These are phyloP conservation scores for Rotaria macrura DNA, from an alignment of 2,888 invertebrate species.

Conservation along the genomic window DNA sequence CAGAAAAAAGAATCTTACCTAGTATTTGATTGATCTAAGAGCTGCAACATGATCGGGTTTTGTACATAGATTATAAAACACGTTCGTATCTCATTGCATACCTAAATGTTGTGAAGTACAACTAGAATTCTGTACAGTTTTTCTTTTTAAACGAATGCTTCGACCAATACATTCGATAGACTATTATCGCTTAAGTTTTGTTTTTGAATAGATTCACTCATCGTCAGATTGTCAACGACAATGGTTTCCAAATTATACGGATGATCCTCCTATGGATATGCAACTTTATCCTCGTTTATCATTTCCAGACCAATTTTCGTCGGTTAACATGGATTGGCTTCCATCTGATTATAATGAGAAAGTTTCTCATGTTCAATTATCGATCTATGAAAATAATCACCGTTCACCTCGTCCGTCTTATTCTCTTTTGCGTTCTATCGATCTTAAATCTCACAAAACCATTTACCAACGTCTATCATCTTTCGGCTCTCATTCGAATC, in stretches of 20 bases:
- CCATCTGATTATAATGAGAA: neutral
- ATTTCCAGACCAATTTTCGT: neutral
- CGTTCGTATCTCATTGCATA: no score
- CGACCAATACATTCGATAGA: no score
- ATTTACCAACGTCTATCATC: neutral
- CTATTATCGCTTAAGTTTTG: no score
- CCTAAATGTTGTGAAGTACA: no score
- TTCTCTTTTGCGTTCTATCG: neutral
- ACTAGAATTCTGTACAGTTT: no score
- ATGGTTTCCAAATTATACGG: neutral
- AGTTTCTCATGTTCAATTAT: neutral
- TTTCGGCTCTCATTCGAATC: neutral
- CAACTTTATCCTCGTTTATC: neutral
- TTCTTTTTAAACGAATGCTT: no score
- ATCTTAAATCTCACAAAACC: neutral
- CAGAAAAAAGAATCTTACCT: no score
- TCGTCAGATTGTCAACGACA: neutral
- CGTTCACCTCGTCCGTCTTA: neutral
- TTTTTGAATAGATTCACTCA: neutral
- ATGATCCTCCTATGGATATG: neutral
- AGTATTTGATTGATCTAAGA: no score
- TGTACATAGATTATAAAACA: no score
- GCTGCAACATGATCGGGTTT: no score
- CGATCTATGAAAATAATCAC: neutral
- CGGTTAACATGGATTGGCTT: neutral